A percentile compares a stretch with the other conserved stretches of the same genome.
These are phyloP conservation scores for Seladonia tumulorum DNA, from an alignment of 2,888 invertebrate species.

Conservation along the genomic window DNA sequence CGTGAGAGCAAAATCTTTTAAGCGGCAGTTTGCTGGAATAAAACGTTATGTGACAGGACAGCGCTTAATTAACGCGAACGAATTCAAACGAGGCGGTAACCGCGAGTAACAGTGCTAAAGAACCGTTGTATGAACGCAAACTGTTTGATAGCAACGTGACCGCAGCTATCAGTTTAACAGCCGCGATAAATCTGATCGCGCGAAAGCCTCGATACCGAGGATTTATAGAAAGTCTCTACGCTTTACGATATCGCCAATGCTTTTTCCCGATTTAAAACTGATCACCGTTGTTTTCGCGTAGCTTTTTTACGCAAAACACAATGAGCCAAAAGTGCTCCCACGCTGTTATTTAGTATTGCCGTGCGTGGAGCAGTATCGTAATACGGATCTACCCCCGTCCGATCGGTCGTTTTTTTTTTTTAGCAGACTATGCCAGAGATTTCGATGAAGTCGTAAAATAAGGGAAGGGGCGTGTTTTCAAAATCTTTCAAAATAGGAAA, in stretches of 20 bases:
- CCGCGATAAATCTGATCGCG: conserved; percentile 23
- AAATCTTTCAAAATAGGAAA: background rate
- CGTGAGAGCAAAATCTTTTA: background rate
- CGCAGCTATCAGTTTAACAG: conserved; percentile 20
- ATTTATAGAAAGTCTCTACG: conserved; percentile 17
- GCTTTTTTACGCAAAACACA: background rate
- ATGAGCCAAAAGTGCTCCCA: background rate
- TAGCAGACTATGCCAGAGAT: background rate
- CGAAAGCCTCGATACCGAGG: conserved; percentile 14
- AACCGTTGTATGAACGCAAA: background rate
- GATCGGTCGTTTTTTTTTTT: background rate
- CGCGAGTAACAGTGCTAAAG: background rate
- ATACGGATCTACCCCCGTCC: background rate
- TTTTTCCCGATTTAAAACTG: background rate
- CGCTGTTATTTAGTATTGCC: background rate
- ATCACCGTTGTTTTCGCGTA: background rate
- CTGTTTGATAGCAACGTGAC: conserved; percentile 10
- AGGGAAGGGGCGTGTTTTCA: background rate
- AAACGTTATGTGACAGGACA: background rate
- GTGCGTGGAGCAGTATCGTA: background rate
- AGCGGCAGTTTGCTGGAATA: background rate
- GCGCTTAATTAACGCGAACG: background rate
- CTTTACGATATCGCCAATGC: background rate
- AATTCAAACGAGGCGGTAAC: background rate
- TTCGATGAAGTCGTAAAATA: background rate